Percentiles rank a stretch among this genome's conserved stretches.
phyloP scores from a whole-genome alignment of 2,797 vertebrate genomes.

The Phrynocephalus forsythii region DNA sequence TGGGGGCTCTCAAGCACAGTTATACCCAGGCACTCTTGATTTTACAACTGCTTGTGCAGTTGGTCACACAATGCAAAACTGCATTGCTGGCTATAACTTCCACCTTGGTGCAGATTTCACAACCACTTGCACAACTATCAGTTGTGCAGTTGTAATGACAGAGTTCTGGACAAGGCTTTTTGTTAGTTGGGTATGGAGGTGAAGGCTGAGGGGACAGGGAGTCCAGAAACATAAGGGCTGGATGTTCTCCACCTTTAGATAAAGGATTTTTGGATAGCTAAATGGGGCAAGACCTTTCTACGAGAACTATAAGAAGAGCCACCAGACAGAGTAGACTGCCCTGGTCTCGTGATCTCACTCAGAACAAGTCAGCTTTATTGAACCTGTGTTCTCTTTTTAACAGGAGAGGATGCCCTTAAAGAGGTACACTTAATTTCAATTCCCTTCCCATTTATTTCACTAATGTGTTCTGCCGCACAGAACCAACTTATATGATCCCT shows the following conservation, averaged over 20 bases:
- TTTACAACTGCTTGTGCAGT: too few species aligned
- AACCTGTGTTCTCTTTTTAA: not conserved
- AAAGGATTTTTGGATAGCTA: not conserved
- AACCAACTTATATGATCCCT: conserved; percentile 15
- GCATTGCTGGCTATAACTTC: too few species aligned
- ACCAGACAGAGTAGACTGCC: not conserved
- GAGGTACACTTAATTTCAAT: conserved; percentile 22
- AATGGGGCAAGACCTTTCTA: not conserved
- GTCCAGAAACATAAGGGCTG: not conserved
- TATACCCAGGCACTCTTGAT: too few species aligned
- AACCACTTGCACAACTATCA: too few species aligned
- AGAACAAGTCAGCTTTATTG: not conserved
- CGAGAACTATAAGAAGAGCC: not conserved
- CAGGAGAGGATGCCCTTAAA: conserved; percentile 19
- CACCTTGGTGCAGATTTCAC: too few species aligned
- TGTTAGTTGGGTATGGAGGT: not conserved
- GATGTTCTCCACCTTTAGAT: not conserved
- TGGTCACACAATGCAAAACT: too few species aligned
- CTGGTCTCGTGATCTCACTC: not conserved
- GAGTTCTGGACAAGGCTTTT: not conserved
- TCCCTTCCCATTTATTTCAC: conserved; percentile 19
- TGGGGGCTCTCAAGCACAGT: too few species aligned
- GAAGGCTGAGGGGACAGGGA: not conserved
- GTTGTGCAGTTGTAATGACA: too few species aligned
- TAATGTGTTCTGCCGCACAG: not conserved